Percentiles rank a stretch among this genome's conserved stretches.
These are phyloP conservation scores for Troilus luridus DNA, from an alignment of 2,888 invertebrate genomes.

Conservation along the genomic window DNA sequence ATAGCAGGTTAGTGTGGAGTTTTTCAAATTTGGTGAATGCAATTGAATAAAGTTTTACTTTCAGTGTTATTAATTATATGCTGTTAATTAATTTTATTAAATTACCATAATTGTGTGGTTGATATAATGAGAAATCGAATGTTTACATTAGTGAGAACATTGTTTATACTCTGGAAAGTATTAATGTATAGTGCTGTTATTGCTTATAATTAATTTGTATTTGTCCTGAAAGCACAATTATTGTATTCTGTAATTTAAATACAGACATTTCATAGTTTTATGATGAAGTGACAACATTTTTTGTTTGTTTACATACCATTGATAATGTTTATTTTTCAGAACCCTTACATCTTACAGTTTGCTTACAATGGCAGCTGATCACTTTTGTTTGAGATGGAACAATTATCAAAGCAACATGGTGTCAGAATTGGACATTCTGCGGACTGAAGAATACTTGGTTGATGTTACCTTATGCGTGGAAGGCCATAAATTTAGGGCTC, in stretches of 20 bases:
- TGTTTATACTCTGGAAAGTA: not conserved
- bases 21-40: not conserved
- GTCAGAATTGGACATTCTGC: conserved; percentile 78
- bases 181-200: not conserved
- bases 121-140: not conserved
- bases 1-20: conserved; percentile 40
- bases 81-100: not conserved
- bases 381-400: conserved; percentile 83
- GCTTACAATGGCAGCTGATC: conserved; percentile 70
- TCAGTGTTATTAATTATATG: not conserved
- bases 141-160: not conserved
- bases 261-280: not conserved
- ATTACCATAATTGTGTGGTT: not conserved
- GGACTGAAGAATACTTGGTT: conserved; percentile 79
- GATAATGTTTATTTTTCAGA: not conserved
- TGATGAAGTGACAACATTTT: not conserved
- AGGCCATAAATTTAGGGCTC: conserved; percentile 80
- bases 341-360: not conserved
- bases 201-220: not conserved
- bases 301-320: conserved; percentile 28
- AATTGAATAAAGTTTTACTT: not conserved
- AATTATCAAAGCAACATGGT: conserved; percentile 81
- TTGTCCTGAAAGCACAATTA: not conserved
- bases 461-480: conserved; percentile 83
- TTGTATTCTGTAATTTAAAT: not conserved